phyloP scores from a whole-genome alignment of 2,113 vertebrate species.

The Pardalotus punctatus region DNA sequence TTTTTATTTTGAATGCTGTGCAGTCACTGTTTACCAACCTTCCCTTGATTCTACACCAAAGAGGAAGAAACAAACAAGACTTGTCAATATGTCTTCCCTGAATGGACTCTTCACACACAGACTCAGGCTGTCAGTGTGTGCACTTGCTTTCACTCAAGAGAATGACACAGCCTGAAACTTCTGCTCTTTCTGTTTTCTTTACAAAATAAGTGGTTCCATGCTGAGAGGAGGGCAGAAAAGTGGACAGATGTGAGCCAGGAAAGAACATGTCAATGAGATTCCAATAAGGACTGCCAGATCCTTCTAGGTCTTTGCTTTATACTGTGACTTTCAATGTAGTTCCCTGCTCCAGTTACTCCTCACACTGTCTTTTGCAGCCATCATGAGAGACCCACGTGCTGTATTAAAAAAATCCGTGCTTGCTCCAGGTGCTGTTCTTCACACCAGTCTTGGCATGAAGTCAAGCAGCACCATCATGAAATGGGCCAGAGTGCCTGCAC shows the following conservation, averaged over 20 bases:
- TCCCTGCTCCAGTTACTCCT: not conserved
- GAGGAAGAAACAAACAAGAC: not conserved
- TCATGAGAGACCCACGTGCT: not conserved
- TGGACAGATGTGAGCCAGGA: not conserved
- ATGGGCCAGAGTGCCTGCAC: not conserved
- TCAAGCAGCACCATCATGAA: not conserved
- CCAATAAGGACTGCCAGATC: not conserved
- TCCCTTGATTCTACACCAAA: not conserved
- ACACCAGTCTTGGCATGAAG: not conserved
- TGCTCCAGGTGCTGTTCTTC: not conserved
- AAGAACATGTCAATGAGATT: not conserved
- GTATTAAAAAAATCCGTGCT: not conserved
- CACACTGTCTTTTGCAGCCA: not conserved
- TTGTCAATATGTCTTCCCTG: not conserved
- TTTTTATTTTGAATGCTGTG: not conserved
- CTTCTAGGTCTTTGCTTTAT: not conserved
- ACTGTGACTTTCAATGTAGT: rapidly evolving
- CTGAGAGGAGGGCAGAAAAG: not conserved
- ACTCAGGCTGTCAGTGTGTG: not conserved
- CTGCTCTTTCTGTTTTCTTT: not conserved
- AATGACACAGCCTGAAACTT: not conserved
- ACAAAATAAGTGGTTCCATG: not conserved
- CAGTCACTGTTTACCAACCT: not conserved
- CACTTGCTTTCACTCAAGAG: not conserved
- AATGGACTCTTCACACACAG: not conserved